Evolutionary conservation across 2,888 invertebrate genomes (phyloP).

Genomic region (Cerastoderma edule): DNA sequence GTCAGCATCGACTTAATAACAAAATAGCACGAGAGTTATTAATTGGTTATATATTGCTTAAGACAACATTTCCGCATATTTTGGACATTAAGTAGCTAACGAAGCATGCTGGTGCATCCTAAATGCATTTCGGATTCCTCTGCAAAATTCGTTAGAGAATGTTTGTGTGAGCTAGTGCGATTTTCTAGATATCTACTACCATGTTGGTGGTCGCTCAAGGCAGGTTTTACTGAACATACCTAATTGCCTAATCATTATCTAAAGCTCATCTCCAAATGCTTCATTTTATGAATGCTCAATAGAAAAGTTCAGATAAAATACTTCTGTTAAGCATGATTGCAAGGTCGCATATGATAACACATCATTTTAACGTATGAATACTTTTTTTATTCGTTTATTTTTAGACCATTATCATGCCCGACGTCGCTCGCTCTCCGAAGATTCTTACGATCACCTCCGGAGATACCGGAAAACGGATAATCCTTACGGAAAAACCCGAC

Average conservation of each 20-base stretch:
- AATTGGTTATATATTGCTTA: no score
- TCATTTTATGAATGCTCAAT: not conserved
- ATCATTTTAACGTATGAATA: not conserved
- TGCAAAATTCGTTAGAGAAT: no score
- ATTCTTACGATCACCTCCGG: conserved; percentile 14
- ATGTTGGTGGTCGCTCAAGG: no score
- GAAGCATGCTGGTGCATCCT: no score
- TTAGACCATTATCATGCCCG: conserved; percentile 1
- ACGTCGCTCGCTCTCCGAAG: conserved; percentile 5
- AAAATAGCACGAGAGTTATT: no score
- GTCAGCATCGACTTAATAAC: no score
- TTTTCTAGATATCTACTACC: no score
- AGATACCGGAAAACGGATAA: not conserved
- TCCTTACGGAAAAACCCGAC: not conserved
- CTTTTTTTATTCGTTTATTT: not conserved
- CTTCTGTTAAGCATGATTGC: not conserved
- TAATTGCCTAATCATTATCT: not conserved
- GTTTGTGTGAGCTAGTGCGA: no score
- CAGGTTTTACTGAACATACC: not conserved
- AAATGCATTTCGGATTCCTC: no score
- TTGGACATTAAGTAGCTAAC: no score
- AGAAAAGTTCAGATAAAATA: not conserved
- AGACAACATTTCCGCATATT: no score
- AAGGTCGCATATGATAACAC: not conserved
- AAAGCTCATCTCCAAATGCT: not conserved